A percentile compares a stretch with the other conserved stretches of the same genome.
Conservation (phyloP, 2,113 vertebrate genomes). For the Lamprotornis superbus region DNA sequence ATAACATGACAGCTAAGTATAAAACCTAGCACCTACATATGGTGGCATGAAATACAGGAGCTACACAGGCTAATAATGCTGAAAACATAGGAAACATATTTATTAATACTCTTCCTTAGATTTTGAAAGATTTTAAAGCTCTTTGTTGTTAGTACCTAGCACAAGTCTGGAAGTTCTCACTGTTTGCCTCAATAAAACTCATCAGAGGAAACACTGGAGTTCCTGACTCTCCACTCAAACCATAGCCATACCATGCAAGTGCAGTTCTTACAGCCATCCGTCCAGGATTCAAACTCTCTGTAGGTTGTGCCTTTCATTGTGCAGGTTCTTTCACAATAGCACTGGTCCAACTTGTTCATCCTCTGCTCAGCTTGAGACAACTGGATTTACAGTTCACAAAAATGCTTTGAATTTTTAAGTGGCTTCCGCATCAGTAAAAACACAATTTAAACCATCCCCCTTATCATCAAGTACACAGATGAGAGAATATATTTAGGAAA, state of each 20-base stretch:
- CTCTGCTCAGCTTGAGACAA: conserved; percentile 94
- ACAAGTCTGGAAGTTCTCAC: background rate
- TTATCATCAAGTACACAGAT: background rate
- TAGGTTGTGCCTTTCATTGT: conserved; percentile 89
- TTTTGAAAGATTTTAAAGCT: background rate
- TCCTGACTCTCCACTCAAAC: background rate
- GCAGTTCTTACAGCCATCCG: conserved; percentile 97
- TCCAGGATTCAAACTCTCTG: conserved; percentile 94
- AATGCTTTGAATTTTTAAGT: background rate
- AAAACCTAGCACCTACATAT: background rate
- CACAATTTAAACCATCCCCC: background rate
- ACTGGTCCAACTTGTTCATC: conserved; percentile 96
- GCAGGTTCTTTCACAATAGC: conserved; percentile 98
- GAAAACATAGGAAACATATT: background rate
- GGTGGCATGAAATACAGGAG: background rate
- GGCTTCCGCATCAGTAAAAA: background rate
- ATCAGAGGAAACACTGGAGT: background rate
- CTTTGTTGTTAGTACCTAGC: background rate
- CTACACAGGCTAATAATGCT: background rate
- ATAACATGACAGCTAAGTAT: background rate
- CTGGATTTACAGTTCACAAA: conserved; percentile 74
- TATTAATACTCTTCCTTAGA: conserved; percentile 12
- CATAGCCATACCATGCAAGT: conserved; percentile 88
- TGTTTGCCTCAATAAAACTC: conserved; percentile 11
- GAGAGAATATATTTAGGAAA: background rate